Evolutionary conservation across 2,797 vertebrate species (phyloP).

Genomic region (Nannoperca obscura): DNA sequence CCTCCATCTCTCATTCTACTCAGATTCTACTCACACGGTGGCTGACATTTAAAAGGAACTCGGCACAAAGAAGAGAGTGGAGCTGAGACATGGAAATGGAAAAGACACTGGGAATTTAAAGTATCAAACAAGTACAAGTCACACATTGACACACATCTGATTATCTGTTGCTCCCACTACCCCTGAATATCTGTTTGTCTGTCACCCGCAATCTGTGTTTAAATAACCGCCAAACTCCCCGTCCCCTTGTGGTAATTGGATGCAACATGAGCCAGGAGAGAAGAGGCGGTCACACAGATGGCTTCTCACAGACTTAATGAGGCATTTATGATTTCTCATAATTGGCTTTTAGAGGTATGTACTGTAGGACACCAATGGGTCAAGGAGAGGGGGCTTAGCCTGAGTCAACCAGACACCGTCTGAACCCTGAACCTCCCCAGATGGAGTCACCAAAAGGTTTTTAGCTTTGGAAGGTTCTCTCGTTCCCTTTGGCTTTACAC

Average conservation of each 20-base stretch:
- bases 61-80: conserved; percentile 3
- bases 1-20: background rate
- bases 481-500: background rate
- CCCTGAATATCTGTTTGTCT: conserved; percentile 27
- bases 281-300: conserved; percentile 26
- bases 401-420: background rate
- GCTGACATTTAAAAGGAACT: conserved; percentile 6
- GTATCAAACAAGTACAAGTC: conserved; percentile 24
- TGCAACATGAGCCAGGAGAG: conserved; percentile 3
- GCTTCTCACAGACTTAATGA: conserved; percentile 40
- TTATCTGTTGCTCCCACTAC: conserved; percentile 30
- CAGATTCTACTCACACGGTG: conserved; percentile 11
- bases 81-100: conserved; percentile 28
- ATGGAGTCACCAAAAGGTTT: conserved; percentile 25
- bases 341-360: conserved; percentile 29
- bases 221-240: conserved; percentile 9
- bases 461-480: conserved; percentile 14
- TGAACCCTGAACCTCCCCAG: conserved; percentile 32
- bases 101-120: conserved; percentile 29
- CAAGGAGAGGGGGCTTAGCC: conserved; percentile 3
- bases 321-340: conserved; percentile 48
- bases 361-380: background rate
- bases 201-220: conserved; percentile 36
- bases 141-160: conserved; percentile 41
- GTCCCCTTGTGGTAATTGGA: conserved; percentile 41